Conservation (phyloP, 1,140 invertebrate genomes). For the Melitaea cinxia region DNA sequence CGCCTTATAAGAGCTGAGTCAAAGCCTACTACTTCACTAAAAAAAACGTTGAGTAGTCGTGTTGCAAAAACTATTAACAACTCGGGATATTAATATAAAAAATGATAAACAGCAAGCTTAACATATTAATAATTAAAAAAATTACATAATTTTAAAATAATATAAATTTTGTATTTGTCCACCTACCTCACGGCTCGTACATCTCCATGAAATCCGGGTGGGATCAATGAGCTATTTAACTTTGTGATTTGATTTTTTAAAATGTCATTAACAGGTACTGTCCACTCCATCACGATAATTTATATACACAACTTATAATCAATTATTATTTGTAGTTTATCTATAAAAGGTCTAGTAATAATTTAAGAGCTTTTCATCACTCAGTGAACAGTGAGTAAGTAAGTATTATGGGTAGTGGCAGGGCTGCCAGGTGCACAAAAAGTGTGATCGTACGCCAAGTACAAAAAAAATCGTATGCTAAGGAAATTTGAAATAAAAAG, state of each 20-base stretch:
- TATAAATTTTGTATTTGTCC: background rate
- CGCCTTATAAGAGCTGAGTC: background rate
- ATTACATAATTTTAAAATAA: background rate
- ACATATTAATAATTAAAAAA: background rate
- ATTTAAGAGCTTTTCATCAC: constrained; percentile 5
- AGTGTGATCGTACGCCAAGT: no score
- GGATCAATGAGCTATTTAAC: constrained; percentile 49
- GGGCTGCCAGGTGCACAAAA: background rate
- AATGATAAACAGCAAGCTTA: background rate
- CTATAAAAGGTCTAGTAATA: background rate
- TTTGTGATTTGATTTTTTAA: constrained; percentile 56
- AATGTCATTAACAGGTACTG: constrained; percentile 53
- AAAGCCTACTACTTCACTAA: background rate
- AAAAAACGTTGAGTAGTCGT: constrained; percentile 10
- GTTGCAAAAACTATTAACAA: background rate
- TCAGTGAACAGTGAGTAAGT: background rate
- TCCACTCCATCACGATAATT: constrained; percentile 48
- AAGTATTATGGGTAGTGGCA: background rate
- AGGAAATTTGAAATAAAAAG: no score
- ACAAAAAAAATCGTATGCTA: no score
- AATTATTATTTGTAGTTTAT: background rate
- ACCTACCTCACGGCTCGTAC: constrained; percentile 47
- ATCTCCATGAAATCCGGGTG: constrained; percentile 50
- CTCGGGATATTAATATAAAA: no score
- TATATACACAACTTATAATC: constrained; percentile 1